Conservation (phyloP, 1,140 invertebrate genomes). For the Liolophura sinensis region DNA sequence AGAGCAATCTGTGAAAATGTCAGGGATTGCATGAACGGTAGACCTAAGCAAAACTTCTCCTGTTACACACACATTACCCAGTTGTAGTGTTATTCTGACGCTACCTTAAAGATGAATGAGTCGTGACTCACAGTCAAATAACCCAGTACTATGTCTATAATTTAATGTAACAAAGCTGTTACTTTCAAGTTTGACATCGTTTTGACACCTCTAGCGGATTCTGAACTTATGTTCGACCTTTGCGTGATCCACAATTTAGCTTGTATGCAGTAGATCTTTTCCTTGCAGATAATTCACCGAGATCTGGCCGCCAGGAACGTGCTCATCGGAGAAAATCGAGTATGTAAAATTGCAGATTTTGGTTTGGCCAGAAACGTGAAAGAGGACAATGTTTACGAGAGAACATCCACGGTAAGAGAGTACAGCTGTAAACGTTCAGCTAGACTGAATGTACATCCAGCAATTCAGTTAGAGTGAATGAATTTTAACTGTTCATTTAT, state of each 20-base stretch:
- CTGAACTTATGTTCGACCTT: neutral
- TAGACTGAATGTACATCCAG: no score
- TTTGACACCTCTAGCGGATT: neutral
- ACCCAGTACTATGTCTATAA: no score
- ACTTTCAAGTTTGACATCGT: neutral
- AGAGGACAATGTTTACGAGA: constrained; percentile 40
- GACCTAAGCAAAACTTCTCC: no score
- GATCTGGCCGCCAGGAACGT: constrained; percentile 86
- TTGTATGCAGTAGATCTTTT: neutral
- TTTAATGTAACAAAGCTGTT: neutral
- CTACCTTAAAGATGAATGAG: no score
- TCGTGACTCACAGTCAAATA: no score
- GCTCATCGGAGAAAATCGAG: constrained; percentile 70
- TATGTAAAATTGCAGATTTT: constrained; percentile 87
- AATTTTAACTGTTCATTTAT: no score
- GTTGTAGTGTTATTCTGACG: no score
- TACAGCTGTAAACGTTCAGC: no score
- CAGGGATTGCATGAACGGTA: no score
- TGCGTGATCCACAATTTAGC: constrained; percentile 2
- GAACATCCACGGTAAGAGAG: constrained; percentile 34
- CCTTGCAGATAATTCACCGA: constrained; percentile 78
- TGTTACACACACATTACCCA: no score
- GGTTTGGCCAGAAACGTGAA: constrained; percentile 78
- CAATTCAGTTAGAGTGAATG: no score
- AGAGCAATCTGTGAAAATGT: no score